phyloP scores from a whole-genome alignment of 2,113 vertebrate genomes.

The Semicossyphus pulcher region DNA sequence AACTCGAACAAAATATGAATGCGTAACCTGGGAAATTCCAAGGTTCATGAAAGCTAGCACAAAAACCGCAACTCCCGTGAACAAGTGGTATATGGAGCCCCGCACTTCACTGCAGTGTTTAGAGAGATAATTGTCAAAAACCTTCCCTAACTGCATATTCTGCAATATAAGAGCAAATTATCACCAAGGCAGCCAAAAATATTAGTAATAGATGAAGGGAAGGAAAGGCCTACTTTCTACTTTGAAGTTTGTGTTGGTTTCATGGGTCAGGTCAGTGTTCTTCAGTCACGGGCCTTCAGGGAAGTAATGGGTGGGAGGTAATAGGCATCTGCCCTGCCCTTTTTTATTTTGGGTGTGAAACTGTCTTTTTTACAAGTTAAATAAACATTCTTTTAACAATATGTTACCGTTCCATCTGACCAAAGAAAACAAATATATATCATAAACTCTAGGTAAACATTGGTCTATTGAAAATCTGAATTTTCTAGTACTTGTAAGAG shows the following conservation, averaged over 20 bases:
- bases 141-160: background rate
- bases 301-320: background rate
- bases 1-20: too few species aligned
- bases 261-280: conserved; percentile 22
- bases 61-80: background rate
- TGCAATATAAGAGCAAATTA: background rate
- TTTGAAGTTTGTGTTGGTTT: background rate
- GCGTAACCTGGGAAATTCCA: background rate
- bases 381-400: background rate
- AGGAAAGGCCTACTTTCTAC: background rate
- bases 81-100: background rate
- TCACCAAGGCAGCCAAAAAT: background rate
- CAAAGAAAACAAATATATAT: too few species aligned
- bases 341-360: background rate
- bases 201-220: background rate
- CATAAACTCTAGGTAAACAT: too few species aligned
- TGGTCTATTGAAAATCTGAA: too few species aligned
- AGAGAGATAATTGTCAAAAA: conserved; percentile 3
- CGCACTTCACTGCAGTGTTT: background rate
- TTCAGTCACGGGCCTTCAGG: conserved; percentile 19
- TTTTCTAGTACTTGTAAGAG: too few species aligned
- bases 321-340: background rate
- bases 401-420: too few species aligned
- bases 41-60: conserved; percentile 28
- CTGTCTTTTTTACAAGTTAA: background rate